Evolutionary conservation across 2,113 vertebrate genomes (phyloP).

Genomic region (Hippocampus zosterae): DNA sequence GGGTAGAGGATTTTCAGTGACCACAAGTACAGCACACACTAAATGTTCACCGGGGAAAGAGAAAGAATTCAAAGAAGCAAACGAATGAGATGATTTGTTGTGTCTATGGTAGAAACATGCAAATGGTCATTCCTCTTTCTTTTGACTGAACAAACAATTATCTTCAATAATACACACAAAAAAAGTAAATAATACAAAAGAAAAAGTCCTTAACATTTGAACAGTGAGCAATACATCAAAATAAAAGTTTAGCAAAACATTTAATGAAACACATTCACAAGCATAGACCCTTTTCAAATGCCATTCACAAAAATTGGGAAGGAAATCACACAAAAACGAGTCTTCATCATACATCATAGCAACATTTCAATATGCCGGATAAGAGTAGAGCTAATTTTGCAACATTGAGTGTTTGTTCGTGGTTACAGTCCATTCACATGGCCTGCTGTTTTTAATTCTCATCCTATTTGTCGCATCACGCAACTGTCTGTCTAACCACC

Average conservation of each 20-base stretch:
- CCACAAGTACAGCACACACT: conserved; percentile 82
- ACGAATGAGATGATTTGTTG: neutral
- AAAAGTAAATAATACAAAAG: no score
- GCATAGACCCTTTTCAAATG: no score
- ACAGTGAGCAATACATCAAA: no score
- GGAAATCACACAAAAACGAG: neutral
- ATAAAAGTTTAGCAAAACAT: no score
- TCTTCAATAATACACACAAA: no score
- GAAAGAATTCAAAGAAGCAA: conserved; percentile 1
- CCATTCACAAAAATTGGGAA: no score
- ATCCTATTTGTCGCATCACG: neutral
- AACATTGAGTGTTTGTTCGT: no score
- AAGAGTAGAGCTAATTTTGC: no score
- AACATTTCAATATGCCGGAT: neutral
- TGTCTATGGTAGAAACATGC: neutral
- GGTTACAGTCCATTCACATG: neutral
- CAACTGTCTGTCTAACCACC: neutral
- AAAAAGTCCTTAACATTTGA: no score
- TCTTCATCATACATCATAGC: neutral
- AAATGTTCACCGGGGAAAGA: conserved; percentile 20
- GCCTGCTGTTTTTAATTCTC: neutral
- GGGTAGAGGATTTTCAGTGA: conserved; percentile 82
- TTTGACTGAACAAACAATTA: no score
- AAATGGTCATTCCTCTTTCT: no score
- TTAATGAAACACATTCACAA: no score